phyloP scores from a whole-genome alignment of 2,113 vertebrate species.

The Parotia lawesii region DNA sequence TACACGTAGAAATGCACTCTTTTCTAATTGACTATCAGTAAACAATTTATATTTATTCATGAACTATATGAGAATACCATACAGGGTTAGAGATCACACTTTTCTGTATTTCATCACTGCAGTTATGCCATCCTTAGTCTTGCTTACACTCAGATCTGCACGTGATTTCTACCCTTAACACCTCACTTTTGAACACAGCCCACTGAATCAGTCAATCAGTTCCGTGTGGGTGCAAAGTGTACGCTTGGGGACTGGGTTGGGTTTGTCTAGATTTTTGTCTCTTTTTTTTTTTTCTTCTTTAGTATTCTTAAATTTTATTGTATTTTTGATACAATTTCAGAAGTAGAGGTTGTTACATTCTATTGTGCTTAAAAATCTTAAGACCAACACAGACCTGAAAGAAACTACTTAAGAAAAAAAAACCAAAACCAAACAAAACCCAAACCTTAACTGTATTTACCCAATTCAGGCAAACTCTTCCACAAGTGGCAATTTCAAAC shows the following conservation, averaged over 20 bases:
- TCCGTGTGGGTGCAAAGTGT: background rate
- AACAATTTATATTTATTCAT: background rate
- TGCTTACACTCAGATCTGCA: background rate
- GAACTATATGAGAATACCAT: background rate
- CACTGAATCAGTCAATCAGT: background rate
- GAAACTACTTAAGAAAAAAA: background rate
- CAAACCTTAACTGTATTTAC: background rate
- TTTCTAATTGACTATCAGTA: background rate
- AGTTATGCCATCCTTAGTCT: background rate
- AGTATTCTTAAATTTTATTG: background rate
- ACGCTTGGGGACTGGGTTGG: background rate
- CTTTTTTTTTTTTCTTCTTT: background rate
- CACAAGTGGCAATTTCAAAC: background rate
- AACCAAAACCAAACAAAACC: background rate
- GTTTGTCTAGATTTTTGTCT: background rate
- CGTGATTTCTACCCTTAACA: background rate
- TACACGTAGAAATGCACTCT: fast-evolving
- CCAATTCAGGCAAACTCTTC: background rate
- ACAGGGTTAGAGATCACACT: background rate
- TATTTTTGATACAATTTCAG: background rate
- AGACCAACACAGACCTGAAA: background rate
- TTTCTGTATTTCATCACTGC: background rate
- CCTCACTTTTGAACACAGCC: background rate
- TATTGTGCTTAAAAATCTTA: background rate
- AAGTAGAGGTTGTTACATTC: background rate